Evolutionary conservation across 2,797 vertebrate species (phyloP).

Genomic region (Neomorphus geoffroyi): DNA sequence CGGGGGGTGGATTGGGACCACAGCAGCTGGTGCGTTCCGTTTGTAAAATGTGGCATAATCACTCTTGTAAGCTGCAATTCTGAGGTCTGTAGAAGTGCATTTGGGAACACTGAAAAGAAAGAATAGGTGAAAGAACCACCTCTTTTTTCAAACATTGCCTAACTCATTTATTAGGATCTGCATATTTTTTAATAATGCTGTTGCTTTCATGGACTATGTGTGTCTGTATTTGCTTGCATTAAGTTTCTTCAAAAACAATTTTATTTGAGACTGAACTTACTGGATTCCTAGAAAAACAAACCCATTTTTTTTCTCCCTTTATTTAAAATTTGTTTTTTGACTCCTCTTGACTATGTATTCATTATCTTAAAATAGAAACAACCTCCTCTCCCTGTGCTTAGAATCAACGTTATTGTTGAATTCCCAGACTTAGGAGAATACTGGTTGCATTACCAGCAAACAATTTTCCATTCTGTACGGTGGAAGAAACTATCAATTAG

Average conservation of each 20-base stretch:
- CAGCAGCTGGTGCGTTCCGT: constrained; percentile 73
- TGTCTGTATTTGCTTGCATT: not conserved
- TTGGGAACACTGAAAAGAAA: not conserved
- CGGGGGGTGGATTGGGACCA: constrained; percentile 31
- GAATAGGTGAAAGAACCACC: not conserved
- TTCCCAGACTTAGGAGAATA: constrained; percentile 23
- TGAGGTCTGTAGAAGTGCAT: constrained; percentile 8
- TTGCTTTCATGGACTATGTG: not conserved
- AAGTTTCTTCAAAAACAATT: not conserved
- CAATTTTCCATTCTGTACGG: not conserved
- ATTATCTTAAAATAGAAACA: constrained; percentile 10
- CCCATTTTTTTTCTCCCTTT: not conserved
- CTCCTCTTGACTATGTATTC: not conserved
- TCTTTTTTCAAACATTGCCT: not conserved
- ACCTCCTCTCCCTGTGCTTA: not conserved
- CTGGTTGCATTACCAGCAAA: constrained; percentile 11
- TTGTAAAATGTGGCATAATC: constrained; percentile 68
- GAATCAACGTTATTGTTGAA: constrained; percentile 32
- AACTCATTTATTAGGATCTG: not conserved
- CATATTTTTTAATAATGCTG: not conserved
- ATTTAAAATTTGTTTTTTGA: not conserved
- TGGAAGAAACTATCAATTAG: not conserved
- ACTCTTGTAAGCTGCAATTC: not conserved
- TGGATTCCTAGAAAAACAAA: not conserved
- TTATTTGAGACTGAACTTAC: not conserved